Base-by-base conservation (phyloP, 2,888 invertebrate species). In the Parnassius orleans region DNA sequence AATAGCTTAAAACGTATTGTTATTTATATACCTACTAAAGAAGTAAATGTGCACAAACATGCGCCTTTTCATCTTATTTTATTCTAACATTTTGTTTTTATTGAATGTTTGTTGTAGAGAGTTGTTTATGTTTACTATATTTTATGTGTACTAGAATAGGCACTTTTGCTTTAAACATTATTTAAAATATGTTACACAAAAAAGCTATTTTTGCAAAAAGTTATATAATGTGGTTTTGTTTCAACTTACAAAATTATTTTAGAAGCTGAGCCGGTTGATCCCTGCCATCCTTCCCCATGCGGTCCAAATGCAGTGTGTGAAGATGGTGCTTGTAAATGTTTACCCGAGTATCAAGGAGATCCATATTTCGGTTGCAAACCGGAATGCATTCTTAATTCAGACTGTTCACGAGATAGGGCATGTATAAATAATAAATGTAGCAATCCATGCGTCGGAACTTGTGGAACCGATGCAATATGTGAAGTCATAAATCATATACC, bases 341-440 rank as follows among this genome's bases (percentile, higher is more conserved):
- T 95, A 67, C 88, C 93, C 1, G 95, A 95, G 77, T 96, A 95
- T 78, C 93, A 93, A 66, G 96, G 96, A 15, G 94, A 96, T 82
- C 96, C 96, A 12, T 95, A 94, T 74, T 84, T 93, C 58, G 94
- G 94, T 57, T 96, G 96, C 77, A 93, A 95, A 68, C 96, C 96
- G 0, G 96, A 96, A 87, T 96, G 96, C 81, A 92, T 96, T 47
- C 88, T 95, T 7, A 96, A 95, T 79, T 93, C 93, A 0, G 96
- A 96, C 69, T 96, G 96, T 74, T 77, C 93, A 1, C 85, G 93
- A 65, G 87, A 94, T 72, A 93, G 88, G 72, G 95, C 96, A 52
- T 97, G 97, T 78, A 92, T 95, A 44, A 93, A 92, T 68, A 94
- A 94, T 71, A 95, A 95, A 84, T 96, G 96, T 78, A 81, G 80